A percentile compares a stretch with the other conserved stretches of the same genome.
These are phyloP conservation scores for Podarcis cretensis DNA, from an alignment of 2,113 vertebrate genomes.

Conservation along the genomic window DNA sequence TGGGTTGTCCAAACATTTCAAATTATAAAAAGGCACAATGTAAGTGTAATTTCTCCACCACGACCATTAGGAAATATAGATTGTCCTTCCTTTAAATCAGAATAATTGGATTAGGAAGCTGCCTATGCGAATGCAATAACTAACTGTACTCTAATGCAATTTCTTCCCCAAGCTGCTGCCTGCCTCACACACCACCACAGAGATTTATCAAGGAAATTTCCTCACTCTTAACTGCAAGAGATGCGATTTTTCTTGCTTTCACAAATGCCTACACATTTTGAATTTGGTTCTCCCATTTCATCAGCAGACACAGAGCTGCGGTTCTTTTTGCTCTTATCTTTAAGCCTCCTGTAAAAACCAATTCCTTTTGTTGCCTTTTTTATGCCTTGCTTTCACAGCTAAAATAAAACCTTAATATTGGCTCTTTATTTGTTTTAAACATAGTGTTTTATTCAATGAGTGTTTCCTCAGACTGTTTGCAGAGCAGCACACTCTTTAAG, in stretches of 20 bases:
- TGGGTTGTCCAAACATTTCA: constrained; percentile 12
- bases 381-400: not conserved
- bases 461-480: not conserved
- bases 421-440: constrained; percentile 1
- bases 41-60: constrained; percentile 18
- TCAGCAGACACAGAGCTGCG: not conserved
- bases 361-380: not conserved
- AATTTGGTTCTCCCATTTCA: not conserved
- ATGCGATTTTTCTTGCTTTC: not conserved
- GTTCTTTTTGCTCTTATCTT: not conserved
- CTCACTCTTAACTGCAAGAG: not conserved
- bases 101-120: constrained; percentile 60
- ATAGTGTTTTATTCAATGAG: not conserved
- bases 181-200: constrained; percentile 3
- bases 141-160: constrained; percentile 45
- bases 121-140: constrained; percentile 34
- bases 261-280: not conserved
- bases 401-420: not conserved
- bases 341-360: not conserved
- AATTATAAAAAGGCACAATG: constrained; percentile 21
- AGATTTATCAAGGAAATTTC: constrained; percentile 41
- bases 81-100: constrained; percentile 57
- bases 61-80: constrained; percentile 48
- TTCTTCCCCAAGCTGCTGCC: constrained; percentile 34
- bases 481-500: not conserved